Conservation (phyloP, 2,888 invertebrate species). For the Unio pictorum region DNA sequence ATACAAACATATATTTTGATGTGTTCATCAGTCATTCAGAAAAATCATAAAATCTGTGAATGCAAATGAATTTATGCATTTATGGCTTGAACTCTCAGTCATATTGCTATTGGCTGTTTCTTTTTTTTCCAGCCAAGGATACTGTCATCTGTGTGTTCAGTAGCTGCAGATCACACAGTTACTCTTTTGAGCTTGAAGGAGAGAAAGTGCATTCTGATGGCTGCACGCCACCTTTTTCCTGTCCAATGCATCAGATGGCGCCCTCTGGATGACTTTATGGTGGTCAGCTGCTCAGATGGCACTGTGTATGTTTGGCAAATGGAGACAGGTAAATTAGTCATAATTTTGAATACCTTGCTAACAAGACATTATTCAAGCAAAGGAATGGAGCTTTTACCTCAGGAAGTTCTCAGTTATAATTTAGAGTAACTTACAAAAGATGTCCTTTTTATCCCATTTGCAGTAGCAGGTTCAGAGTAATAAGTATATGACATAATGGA, state of each 20-base stretch:
- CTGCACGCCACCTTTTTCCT: slow-evolving; percentile 94
- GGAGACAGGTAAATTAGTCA: slow-evolving; percentile 84
- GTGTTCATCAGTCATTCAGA: too few species aligned
- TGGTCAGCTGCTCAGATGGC: slow-evolving; percentile 96
- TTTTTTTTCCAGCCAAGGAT: slow-evolving; percentile 82
- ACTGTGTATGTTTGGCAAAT: slow-evolving; percentile 99
- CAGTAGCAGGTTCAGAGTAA: too few species aligned
- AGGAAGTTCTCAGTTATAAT: too few species aligned
- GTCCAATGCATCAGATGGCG: slow-evolving; percentile 96
- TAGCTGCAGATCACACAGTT: slow-evolving; percentile 98
- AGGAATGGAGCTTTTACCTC: too few species aligned
- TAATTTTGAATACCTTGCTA: too few species aligned
- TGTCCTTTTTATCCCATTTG: too few species aligned
- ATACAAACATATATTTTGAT: too few species aligned
- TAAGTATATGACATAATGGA: too few species aligned
- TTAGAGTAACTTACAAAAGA: too few species aligned
- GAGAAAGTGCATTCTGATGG: slow-evolving; percentile 94
- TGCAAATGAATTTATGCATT: too few species aligned
- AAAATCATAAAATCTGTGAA: too few species aligned
- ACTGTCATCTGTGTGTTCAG: slow-evolving; percentile 94
- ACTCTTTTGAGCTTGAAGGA: slow-evolving; percentile 93
- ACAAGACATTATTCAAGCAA: too few species aligned
- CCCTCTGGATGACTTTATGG: slow-evolving; percentile 97
- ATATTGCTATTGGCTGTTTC: neutral
- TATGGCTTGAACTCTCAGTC: neutral